Conservation (phyloP, 2,113 vertebrate genomes). For the Tyto alba region DNA sequence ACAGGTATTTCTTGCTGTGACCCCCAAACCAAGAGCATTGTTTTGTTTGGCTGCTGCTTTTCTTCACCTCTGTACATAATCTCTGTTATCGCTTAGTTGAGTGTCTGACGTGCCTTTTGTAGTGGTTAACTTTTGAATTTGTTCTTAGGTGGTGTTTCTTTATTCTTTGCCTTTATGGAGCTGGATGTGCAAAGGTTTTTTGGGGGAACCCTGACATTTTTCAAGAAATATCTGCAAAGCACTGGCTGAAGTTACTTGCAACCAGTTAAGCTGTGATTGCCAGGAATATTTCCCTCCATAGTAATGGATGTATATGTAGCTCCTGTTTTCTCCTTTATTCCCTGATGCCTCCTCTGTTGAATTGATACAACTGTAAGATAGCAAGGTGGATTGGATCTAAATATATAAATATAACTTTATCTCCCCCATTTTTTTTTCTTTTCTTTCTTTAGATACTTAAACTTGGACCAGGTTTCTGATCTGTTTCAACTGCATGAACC, state of each 20-base stretch:
- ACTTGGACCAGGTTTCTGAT: background rate
- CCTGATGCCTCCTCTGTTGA: background rate
- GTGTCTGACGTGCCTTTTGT: background rate
- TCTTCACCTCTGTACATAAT: accelerated
- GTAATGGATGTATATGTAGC: background rate
- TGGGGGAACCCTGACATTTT: background rate
- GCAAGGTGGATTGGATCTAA: background rate
- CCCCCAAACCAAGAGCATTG: background rate
- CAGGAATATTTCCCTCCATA: background rate
- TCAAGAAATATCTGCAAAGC: background rate
- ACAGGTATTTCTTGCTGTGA: background rate
- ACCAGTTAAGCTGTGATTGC: background rate
- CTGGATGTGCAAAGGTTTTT: background rate
- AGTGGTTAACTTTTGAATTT: background rate
- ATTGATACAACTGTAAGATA: background rate
- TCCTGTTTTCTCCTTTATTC: background rate
- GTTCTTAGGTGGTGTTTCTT: background rate
- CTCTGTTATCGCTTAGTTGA: background rate
- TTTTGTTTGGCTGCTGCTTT: background rate
- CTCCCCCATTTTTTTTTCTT: background rate
- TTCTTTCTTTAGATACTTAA: background rate
- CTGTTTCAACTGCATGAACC: background rate
- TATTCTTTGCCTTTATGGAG: background rate
- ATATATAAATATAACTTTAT: background rate
- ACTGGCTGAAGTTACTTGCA: background rate